phyloP scores from a whole-genome alignment of 2,113 vertebrate species.

The Synodontis membranacea region DNA sequence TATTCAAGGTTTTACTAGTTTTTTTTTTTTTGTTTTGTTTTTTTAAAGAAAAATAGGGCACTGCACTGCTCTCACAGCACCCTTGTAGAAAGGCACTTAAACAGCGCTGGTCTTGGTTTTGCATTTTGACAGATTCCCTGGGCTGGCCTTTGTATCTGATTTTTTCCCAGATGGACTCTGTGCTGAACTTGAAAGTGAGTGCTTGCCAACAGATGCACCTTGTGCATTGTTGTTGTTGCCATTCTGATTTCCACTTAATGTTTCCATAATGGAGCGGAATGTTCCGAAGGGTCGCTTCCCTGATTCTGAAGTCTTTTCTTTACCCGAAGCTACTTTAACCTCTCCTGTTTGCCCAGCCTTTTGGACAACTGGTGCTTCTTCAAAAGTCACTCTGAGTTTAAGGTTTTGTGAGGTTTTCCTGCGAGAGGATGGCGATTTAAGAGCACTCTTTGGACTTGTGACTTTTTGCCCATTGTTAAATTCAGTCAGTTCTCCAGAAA shows the following conservation, averaged over 20 bases:
- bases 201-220: constrained; percentile 59
- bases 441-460: constrained; percentile 94
- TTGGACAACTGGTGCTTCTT: constrained; percentile 91
- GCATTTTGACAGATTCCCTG: constrained; percentile 75
- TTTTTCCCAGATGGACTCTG: constrained; percentile 84
- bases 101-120: constrained; percentile 83
- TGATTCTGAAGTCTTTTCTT: constrained; percentile 76
- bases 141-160: constrained; percentile 77
- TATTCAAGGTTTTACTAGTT: neutral
- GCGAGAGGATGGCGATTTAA: constrained; percentile 95
- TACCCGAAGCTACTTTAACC: constrained; percentile 75
- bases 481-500: constrained; percentile 68
- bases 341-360: constrained; percentile 78
- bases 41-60: constrained; percentile 6
- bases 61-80: constrained; percentile 6
- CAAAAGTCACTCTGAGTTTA: constrained; percentile 95
- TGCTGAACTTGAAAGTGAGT: constrained; percentile 62
- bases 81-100: constrained; percentile 53
- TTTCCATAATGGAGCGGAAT: constrained; percentile 95
- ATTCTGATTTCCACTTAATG: constrained; percentile 91
- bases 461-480: constrained; percentile 74
- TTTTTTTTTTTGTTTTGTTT: too few relatives aligned
- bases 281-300: constrained; percentile 88
- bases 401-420: constrained; percentile 90
- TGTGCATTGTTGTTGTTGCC: constrained; percentile 82